Base-by-base conservation (phyloP, 35 echinoderm and acorn worm species). In the Chiridota heheva region DNA sequence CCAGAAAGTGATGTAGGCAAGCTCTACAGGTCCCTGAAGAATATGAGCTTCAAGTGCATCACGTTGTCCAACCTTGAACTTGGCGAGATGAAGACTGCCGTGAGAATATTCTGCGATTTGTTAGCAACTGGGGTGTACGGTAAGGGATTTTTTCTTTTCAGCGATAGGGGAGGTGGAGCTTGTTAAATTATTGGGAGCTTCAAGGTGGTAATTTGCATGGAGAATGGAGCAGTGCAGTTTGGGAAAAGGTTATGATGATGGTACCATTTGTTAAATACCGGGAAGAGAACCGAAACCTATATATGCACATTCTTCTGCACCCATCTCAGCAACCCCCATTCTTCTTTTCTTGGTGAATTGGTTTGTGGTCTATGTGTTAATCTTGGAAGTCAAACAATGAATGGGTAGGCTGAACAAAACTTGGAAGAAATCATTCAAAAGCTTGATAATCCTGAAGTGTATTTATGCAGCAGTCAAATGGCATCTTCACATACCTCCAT, bases 41-140 rank as follows among this genome's bases (percentile, higher is more conserved):
- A 81, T 13, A 69, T 86, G 28, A 26, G 74, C 18, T 98, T 91
- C 62, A 98, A 91, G 60, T 80, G 81, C 16, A 65, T 98, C 36
- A 85, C 95, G 4, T 49, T 98, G 22, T 73, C 92, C 45, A 83
- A 98, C 61, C 75, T 98, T 34, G 85, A 61, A 1, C 48, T 72
- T 8, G 58, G 58, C 34, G 95, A 98, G 60, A 98, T 98, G 85
- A 36, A 47, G 41, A 83, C 60, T 42, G 95, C 95, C 8, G 67
- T 98, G 12, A 73, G 48, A 8, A 68, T 84, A 20, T 98, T 98
- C 95, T 98, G 95, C 34, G 59, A 67, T 15, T 41, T 91, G 1
- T 81, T 91, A 8, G 65, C 61, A 7, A 44, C 47, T 36, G 89
- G 89, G 3, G 86, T 91, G 20, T 98, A 98, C 64, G 95, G 95